A percentile compares a stretch with the other conserved stretches of the same genome.
Conservation (phyloP, 2,888 invertebrate species). For the Caenorhabditis macrosperma region DNA sequence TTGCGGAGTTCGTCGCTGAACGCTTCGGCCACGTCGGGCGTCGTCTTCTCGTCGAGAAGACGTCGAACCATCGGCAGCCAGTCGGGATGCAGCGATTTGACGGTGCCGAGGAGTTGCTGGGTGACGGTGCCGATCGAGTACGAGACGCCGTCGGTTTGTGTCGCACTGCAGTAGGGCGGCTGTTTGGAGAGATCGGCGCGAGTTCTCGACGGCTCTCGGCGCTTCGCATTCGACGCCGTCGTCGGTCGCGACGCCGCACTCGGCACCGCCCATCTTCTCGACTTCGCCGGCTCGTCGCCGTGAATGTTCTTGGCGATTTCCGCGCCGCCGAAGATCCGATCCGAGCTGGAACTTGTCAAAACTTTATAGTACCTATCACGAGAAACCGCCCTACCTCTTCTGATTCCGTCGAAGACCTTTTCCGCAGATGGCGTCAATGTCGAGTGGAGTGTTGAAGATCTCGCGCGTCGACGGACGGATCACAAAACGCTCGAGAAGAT, state of each 20-base stretch:
- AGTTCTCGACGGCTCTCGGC: neutral
- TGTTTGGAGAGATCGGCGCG: neutral
- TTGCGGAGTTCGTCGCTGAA: slow-evolving; percentile 17
- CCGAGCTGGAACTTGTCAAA: slow-evolving; percentile 17
- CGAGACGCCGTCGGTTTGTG: slow-evolving; percentile 25
- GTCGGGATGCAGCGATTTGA: slow-evolving; percentile 54
- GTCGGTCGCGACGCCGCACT: slow-evolving; percentile 22
- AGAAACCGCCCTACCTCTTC: slow-evolving; percentile 29
- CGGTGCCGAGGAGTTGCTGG: slow-evolving; percentile 48
- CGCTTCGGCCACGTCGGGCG: slow-evolving; percentile 1
- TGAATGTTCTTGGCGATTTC: slow-evolving; percentile 30
- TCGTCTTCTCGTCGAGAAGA: slow-evolving; percentile 4
- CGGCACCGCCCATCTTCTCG: neutral
- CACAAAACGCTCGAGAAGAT: slow-evolving; percentile 21
- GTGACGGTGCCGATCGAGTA: slow-evolving; percentile 36
- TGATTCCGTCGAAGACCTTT: slow-evolving; percentile 44
- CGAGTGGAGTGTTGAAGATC: slow-evolving; percentile 40
- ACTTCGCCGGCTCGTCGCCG: slow-evolving; percentile 2
- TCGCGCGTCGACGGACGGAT: slow-evolving; percentile 33
- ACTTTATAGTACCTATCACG: too few species aligned
- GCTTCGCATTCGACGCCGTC: slow-evolving; percentile 35
- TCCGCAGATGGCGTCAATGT: slow-evolving; percentile 50
- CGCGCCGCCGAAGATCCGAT: slow-evolving; percentile 47
- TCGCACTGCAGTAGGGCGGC: slow-evolving; percentile 52
- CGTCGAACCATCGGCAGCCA: slow-evolving; percentile 46